A percentile compares a stretch with the other conserved stretches of the same genome.
Conservation (phyloP, 1,140 invertebrate genomes). For the Helicorthomorpha holstii region DNA sequence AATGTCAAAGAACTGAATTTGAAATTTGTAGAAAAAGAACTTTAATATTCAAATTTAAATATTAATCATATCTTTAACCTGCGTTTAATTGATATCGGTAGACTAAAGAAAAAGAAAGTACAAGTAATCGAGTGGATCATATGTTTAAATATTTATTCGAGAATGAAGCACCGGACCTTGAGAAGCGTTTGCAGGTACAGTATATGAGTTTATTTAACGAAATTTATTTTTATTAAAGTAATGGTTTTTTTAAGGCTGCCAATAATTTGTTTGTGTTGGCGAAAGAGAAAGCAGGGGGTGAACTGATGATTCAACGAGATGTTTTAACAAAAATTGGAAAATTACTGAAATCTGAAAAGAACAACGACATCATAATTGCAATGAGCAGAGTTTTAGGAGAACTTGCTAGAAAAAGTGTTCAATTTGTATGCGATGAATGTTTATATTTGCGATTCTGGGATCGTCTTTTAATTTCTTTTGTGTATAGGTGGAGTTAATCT, state of each 20-base stretch:
- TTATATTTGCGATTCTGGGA: slow-evolving; percentile 1
- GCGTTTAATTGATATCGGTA: too few relatives aligned
- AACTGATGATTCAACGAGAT: slow-evolving; percentile 47
- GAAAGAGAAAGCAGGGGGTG: slow-evolving; percentile 63
- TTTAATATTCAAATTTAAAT: too few relatives aligned
- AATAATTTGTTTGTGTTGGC: slow-evolving; percentile 83
- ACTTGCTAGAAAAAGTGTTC: slow-evolving; percentile 50
- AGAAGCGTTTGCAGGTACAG: slow-evolving; percentile 47
- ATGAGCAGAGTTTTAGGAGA: slow-evolving; percentile 47
- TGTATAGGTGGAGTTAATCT: slow-evolving; percentile 40
- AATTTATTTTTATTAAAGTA: slow-evolving; percentile 18
- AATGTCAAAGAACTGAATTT: too few relatives aligned
- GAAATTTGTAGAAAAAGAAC: too few relatives aligned
- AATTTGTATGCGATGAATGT: background rate
- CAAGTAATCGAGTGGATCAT: slow-evolving; percentile 25
- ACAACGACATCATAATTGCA: slow-evolving; percentile 45
- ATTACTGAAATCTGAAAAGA: slow-evolving; percentile 57
- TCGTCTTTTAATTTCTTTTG: too few relatives aligned
- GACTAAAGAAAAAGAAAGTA: slow-evolving; percentile 27
- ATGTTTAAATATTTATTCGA: slow-evolving; percentile 31
- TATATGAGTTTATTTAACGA: slow-evolving; percentile 16
- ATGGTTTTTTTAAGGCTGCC: slow-evolving; percentile 39
- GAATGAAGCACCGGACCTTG: slow-evolving; percentile 32
- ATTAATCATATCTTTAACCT: too few relatives aligned
- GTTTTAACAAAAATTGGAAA: slow-evolving; percentile 45